Evolutionary conservation across 2,797 vertebrate genomes (phyloP).

Genomic region (Ctenopoma kingsleyae): DNA sequence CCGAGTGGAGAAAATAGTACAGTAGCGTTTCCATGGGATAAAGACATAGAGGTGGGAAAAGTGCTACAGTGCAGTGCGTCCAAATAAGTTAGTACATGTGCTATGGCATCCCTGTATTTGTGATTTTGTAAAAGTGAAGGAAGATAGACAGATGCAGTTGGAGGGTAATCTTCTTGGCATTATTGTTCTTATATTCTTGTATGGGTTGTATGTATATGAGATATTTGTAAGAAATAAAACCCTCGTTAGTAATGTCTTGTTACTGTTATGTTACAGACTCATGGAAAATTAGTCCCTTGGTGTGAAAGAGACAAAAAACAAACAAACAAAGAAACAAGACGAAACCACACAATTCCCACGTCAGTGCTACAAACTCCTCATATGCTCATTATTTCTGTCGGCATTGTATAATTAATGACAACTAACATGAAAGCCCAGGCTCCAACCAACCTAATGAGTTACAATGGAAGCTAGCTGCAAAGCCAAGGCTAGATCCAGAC

Average conservation of each 20-base stretch:
- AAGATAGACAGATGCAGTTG: not conserved
- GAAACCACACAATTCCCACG: constrained; percentile 31
- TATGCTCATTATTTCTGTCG: constrained; percentile 57
- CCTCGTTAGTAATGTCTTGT: constrained; percentile 12
- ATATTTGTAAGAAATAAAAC: constrained; percentile 6
- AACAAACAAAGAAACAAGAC: constrained; percentile 29
- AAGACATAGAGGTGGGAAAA: constrained; percentile 6
- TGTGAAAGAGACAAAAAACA: not conserved
- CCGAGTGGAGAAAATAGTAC: constrained; percentile 19
- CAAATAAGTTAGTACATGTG: not conserved
- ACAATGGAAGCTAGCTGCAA: constrained; percentile 26
- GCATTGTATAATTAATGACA: constrained; percentile 76
- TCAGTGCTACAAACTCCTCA: constrained; percentile 55
- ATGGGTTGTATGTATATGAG: not conserved
- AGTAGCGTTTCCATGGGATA: not conserved
- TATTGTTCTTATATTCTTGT: not conserved
- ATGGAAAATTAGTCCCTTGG: constrained; percentile 3
- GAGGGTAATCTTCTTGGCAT: not conserved
- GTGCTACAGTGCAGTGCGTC: not conserved
- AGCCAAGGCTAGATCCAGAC: constrained; percentile 24
- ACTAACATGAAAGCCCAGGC: constrained; percentile 32
- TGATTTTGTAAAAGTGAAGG: constrained; percentile 5
- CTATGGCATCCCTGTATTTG: not conserved
- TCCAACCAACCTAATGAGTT: constrained; percentile 34
- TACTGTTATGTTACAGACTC: constrained; percentile 1